Percentiles rank a stretch among this genome's conserved stretches.
These are phyloP conservation scores for Indicator indicator DNA, from an alignment of 2,113 vertebrate genomes.

Conservation along the genomic window DNA sequence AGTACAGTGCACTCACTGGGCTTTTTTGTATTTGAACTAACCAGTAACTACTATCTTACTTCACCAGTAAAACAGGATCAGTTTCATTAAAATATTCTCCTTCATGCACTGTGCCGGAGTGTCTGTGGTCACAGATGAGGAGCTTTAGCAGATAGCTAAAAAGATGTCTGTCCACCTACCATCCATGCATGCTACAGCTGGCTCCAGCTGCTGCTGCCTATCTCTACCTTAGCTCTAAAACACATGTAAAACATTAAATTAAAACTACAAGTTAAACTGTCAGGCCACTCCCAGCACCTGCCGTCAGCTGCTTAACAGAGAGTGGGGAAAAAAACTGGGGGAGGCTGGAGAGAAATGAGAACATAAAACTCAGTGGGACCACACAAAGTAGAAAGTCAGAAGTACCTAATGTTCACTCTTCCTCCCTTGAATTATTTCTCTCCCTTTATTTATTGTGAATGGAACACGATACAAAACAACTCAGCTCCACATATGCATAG, in stretches of 20 bases:
- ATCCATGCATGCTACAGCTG: not conserved
- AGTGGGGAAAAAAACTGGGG: not conserved
- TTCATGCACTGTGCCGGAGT: not conserved
- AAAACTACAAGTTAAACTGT: slow-evolving; percentile 22
- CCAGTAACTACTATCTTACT: not conserved
- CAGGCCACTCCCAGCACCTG: not conserved
- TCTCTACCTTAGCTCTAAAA: slow-evolving; percentile 1
- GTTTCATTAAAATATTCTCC: not conserved
- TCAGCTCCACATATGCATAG: not conserved
- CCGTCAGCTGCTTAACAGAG: not conserved
- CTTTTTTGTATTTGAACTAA: not conserved
- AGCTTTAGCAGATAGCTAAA: not conserved
- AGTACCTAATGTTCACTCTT: not conserved
- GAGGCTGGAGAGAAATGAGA: not conserved
- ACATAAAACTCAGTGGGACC: not conserved
- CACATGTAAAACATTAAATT: slow-evolving; percentile 34
- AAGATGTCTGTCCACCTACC: not conserved
- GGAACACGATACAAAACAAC: not conserved
- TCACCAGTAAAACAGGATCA: not conserved
- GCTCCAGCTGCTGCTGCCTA: not conserved
- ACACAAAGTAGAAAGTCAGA: not conserved
- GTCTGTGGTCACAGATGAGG: not conserved
- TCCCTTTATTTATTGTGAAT: not conserved
- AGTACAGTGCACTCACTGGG: not conserved
- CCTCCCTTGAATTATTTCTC: not conserved